These are phyloP conservation scores for Agrotis ipsilon DNA, from an alignment of 2,888 invertebrate species.

Conservation along the genomic window DNA sequence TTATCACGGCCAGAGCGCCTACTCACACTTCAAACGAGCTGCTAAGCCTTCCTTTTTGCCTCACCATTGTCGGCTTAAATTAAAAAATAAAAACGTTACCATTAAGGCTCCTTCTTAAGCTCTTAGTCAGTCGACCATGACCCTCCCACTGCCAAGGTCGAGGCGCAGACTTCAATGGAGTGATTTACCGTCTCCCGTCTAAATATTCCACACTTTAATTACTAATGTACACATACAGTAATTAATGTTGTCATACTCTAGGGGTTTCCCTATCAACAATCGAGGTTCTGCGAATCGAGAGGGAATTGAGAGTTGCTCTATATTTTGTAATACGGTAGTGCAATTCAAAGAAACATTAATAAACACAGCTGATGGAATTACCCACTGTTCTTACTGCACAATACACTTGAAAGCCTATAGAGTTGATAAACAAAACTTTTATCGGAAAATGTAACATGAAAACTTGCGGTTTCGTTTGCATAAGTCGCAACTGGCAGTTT, in stretches of 20 bases:
- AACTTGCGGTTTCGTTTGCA: not conserved
- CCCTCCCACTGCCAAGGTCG: conserved; percentile 62
- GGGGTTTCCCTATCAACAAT: conserved; percentile 35
- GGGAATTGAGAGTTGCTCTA: conserved; percentile 13
- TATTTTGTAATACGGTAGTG: conserved; percentile 17
- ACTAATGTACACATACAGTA: conserved; percentile 57
- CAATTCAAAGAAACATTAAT: conserved; percentile 17
- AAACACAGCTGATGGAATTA: not conserved
- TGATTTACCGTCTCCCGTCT: conserved; percentile 53
- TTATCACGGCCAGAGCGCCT: conserved; percentile 24
- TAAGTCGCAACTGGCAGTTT: not conserved
- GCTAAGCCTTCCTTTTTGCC: conserved; percentile 37
- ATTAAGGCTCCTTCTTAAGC: conserved; percentile 54
- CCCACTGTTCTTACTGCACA: conserved; percentile 5
- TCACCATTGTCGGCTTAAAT: conserved; percentile 27
- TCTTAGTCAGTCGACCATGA: conserved; percentile 64
- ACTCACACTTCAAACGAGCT: conserved; percentile 24
- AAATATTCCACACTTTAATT: conserved; percentile 59
- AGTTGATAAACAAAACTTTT: not conserved
- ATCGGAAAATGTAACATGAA: not conserved
- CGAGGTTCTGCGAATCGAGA: conserved; percentile 13
- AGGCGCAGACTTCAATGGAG: conserved; percentile 50
- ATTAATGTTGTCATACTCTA: conserved; percentile 29
- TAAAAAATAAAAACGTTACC: conserved; percentile 44
- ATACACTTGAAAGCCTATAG: not conserved